These are phyloP conservation scores for Trissolcus basalis DNA, from an alignment of 1,140 invertebrate species.

Conservation along the genomic window DNA sequence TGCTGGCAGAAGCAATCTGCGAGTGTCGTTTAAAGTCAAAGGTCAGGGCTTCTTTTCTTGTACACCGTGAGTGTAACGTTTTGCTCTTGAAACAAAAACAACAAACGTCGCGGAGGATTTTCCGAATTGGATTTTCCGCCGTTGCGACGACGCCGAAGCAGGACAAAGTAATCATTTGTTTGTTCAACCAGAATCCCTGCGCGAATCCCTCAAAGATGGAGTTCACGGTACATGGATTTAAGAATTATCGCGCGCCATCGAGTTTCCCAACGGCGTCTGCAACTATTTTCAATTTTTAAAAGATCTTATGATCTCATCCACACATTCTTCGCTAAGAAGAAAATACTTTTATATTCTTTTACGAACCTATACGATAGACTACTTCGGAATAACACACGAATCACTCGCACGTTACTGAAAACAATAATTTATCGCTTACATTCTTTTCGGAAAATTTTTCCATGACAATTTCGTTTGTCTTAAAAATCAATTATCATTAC, in stretches of 20 bases:
- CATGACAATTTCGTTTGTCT: too few relatives aligned
- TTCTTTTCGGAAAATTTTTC: too few relatives aligned
- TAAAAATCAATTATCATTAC: too few relatives aligned
- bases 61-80: constrained; percentile 27
- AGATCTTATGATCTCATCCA: constrained; percentile 28
- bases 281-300: constrained; percentile 57
- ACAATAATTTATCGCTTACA: too few relatives aligned
- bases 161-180: constrained; percentile 59
- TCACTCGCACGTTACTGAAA: too few relatives aligned
- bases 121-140: constrained; percentile 44
- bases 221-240: constrained; percentile 52
- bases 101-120: constrained; percentile 20
- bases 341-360: constrained; percentile 41
- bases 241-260: constrained; percentile 48
- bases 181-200: constrained; percentile 54
- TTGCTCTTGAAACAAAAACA: constrained; percentile 44
- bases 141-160: constrained; percentile 25
- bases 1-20: background rate
- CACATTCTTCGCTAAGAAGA: constrained; percentile 24
- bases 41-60: constrained; percentile 17
- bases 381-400: too few relatives aligned
- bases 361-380: constrained; percentile 10
- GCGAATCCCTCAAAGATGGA: constrained; percentile 54
- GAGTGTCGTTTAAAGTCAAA: constrained; percentile 19
- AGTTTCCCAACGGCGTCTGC: constrained; percentile 13